Base-by-base conservation (phyloP, 2,888 invertebrate genomes). In the Dryobota labecula region DNA sequence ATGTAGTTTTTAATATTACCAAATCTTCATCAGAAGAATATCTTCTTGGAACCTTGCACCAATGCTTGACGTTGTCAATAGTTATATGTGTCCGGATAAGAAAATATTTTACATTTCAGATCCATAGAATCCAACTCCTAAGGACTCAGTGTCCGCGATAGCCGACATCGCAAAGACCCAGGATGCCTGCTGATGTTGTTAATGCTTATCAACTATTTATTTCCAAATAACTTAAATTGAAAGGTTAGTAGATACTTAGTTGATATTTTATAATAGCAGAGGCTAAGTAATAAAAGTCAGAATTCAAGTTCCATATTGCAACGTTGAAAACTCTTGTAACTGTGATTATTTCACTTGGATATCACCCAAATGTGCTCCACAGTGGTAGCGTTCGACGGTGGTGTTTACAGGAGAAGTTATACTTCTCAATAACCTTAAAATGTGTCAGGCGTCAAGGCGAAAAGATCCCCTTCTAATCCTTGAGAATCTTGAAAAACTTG, bases 191-290 rank as follows among this genome's bases (percentile, higher is more conserved):
- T 72, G 7, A 7, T 60, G 2, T 6, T 47, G n/a, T 2, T 61
- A 0, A 73, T 73, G 56, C 30, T 73, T 4, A 24, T 20, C 27
- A 49, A 38, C 15, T 56, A 56, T n/a, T 49, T 66, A 11, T 74
- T 73, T 27, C 74, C 60, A n/a, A 54, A 51, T 54, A 65, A 38
- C 49, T 73, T 3, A 43, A 24, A n/a, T 56, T 66, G 20, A 51
- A 66, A 62, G 41, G 66, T 61, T 18, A 36, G 64, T 60, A 15
- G 18, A n/a, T n/a, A n/a, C n/a, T 24, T 24, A 24, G 5, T 38
- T 18, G 24, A 57, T 36, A 15, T n/a, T 20, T 57, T 57, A 8
- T 8, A 33, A 15, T 2, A 36, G 8, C n/a, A 15, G n/a, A n/a
- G 3, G 3, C 1, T 2, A 56, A 30, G 33, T n/a, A 13, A 7